phyloP scores from a whole-genome alignment of 1,140 invertebrate genomes.

The Heliothis subflexa region DNA sequence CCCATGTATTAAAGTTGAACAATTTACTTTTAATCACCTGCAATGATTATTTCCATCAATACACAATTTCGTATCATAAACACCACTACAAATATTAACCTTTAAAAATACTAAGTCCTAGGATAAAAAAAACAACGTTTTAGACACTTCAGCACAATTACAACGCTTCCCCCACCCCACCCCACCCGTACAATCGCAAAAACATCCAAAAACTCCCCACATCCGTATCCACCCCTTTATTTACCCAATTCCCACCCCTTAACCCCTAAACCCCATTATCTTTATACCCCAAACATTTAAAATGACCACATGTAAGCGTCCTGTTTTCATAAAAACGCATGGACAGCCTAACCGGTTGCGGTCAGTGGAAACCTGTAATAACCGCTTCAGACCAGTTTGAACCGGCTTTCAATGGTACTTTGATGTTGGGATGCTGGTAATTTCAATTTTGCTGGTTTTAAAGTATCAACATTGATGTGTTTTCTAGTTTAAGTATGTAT shows the following conservation, averaged over 20 bases:
- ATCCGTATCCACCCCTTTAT: conserved; percentile 15
- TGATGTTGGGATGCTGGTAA: conserved; percentile 51
- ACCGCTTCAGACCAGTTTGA: conserved; percentile 24
- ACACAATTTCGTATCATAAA: background rate
- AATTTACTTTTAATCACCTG: background rate
- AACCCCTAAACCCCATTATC: conserved; percentile 29
- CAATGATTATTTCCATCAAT: background rate
- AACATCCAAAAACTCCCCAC: background rate
- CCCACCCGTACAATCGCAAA: background rate
- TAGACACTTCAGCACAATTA: background rate
- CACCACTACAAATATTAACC: background rate
- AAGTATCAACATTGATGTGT: conserved; percentile 2
- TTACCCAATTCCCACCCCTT: conserved; percentile 1
- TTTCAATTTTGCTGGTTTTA: conserved; percentile 49
- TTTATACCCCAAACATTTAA: conserved; percentile 33
- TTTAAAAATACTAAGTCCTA: background rate
- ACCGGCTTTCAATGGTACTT: conserved; percentile 51
- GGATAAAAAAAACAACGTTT: background rate
- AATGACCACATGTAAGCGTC: conserved; percentile 25
- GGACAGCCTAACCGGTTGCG: conserved; percentile 26
- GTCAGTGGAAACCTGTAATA: conserved; percentile 38
- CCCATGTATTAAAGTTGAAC: background rate
- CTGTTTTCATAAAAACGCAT: conserved; percentile 36
- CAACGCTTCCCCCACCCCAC: background rate
- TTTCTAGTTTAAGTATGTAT: background rate